Evolutionary conservation across 2,888 invertebrate species (phyloP).

Genomic region (Odontocolon sp.): DNA sequence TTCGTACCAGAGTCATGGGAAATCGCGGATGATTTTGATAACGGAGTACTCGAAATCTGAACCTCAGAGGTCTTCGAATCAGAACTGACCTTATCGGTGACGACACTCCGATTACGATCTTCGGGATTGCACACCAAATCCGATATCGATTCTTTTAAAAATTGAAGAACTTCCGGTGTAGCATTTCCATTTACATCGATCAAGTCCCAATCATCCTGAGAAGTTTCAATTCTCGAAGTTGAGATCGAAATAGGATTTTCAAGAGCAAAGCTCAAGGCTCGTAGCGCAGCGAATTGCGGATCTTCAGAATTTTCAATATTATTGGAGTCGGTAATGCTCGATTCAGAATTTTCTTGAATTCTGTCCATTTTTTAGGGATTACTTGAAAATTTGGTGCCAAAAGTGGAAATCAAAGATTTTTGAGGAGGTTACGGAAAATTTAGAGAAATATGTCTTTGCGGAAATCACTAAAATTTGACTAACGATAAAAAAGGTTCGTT

Average conservation of each 20-base stretch:
- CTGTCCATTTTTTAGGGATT: no score
- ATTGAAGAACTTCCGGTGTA: not conserved
- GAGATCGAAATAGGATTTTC: not conserved
- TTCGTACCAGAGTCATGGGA: not conserved
- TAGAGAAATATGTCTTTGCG: no score
- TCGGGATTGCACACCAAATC: not conserved
- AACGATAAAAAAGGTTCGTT: no score
- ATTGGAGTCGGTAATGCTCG: no score
- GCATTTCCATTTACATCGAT: conserved; percentile 18
- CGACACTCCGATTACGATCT: not conserved
- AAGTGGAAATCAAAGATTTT: no score
- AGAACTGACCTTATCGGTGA: not conserved
- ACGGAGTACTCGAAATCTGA: not conserved
- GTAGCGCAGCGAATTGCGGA: conserved; percentile 12
- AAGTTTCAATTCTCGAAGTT: conserved; percentile 18
- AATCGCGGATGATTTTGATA: not conserved
- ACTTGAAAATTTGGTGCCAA: no score
- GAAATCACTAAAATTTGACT: no score
- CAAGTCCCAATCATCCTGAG: not conserved
- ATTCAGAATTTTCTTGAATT: no score
- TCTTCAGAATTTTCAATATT: not conserved
- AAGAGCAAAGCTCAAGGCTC: conserved; percentile 5
- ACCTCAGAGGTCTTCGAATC: not conserved
- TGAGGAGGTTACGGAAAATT: no score
- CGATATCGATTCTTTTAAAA: conserved; percentile 30